Base-by-base conservation (phyloP, 2,797 vertebrate species). In the Kryptopterus vitreolus region DNA sequence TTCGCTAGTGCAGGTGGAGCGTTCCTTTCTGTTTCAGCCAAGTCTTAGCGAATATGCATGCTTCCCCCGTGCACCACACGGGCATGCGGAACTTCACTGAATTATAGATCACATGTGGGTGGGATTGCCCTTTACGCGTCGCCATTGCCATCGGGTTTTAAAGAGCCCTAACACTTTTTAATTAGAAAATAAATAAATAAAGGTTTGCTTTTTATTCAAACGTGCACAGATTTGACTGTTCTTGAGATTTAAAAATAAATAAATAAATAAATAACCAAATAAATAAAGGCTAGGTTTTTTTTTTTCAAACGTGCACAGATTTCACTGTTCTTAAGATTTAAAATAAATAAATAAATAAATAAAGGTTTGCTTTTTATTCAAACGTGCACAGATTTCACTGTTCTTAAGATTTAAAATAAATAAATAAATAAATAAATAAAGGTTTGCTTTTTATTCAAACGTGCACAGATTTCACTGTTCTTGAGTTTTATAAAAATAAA, bases 71-170 rank as follows among this genome's bases (percentile, higher is more conserved):
- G 77, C 50, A 66, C 78, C 78, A 57, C 31, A 73, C 70, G 78
- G 29, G 81, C 83, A 77, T 3, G 48, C 26, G 68, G 84, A 38
- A 78, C 82, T 78, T 82, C 69, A 80, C 72, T 84, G 78, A 87
- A 86, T 84, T 77, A 86, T 85, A 77, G 82, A 89, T 82, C 62
- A 85, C 75, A 81, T 83, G 82, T 68, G 83, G 79, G 62, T 79
- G 83, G 81, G 61, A 79, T 58, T 85, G 83, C 76, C 83, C 79
- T 83, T 83, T 86, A 74, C 76, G n/a, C n/a, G n/a, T n/a, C n/a
- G n/a, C n/a, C n/a, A 71, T 62, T 77, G 80, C 77, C 43, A 57
- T 76, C 65, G 68, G 66, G 50, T 31, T 61, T 29, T 73, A 74
- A 63, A 73, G 66, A 73, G 43, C 20, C 24, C 50, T 15, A 75